Base-by-base conservation (phyloP, 1,140 invertebrate species). In the Oedothorax gibbosus region DNA sequence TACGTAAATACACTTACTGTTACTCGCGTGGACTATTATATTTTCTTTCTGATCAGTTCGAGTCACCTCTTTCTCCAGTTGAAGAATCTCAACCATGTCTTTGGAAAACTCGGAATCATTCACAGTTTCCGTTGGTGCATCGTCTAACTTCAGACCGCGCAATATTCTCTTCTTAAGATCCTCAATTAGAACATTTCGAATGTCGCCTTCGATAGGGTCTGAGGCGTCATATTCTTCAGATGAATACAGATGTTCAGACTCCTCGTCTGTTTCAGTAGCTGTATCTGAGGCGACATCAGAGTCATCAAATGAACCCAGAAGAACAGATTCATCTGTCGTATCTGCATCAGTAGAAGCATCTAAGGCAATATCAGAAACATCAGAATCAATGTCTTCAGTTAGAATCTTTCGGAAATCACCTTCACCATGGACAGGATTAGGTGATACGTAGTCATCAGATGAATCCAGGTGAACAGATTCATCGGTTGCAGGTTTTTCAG, bases 101-200 rank as follows among this genome's bases (percentile, higher is more conserved):
- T 15, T 18, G 35, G 75, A 51, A n/a, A 77, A 12, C n/a, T 12
- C 12, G 11, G 14, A 50, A 50, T n/a, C 11, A 20, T 35, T 18
- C 9, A 77, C 2, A 20, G 62, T 65, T 21, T 11, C 7, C 4
- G n/a, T 18, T 5, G 60, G 75, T 0, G 56, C 14, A 12, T 50
- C 2, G 8, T 7, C 7, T 20, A 62, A 20, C 12, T 77, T 77
- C 49, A 77, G 53, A 10, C 12, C 50, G 8, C 15, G 54, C 49
- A 77, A 18, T n/a, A 77, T 20, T 51, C 53, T 77, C 7, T 14
- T 50, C 60, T 77, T 77, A 11, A 77, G 53, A 18, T 77, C 15
- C 14, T 50, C 57, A 35, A 77, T 77, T 14, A 64, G 12, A 12
- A 21, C 10, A 10, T 60, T 5, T 7, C 73, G 73, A 64, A 49